Conservation (phyloP, 2,797 vertebrate species). For the Spea hammondii region DNA sequence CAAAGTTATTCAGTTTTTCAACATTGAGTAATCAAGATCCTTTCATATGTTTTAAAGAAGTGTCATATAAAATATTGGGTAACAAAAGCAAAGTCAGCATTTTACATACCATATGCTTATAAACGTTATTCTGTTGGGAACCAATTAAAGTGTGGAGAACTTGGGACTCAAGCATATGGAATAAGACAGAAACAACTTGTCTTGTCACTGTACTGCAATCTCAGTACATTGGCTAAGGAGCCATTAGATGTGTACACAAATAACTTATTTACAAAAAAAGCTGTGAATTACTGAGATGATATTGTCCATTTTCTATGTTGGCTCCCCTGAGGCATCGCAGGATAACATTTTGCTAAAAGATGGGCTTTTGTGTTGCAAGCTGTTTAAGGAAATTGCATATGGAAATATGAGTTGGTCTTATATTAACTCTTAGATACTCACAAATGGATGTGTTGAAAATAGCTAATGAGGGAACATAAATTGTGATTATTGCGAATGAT, state of each 20-base stretch:
- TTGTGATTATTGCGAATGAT: too few species aligned
- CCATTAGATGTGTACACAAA: slow-evolving; percentile 64
- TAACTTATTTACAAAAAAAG: slow-evolving; percentile 56
- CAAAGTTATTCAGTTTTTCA: slow-evolving; percentile 53
- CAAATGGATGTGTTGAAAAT: too few species aligned
- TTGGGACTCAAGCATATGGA: slow-evolving; percentile 76
- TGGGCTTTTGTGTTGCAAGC: neutral
- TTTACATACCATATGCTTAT: slow-evolving; percentile 77
- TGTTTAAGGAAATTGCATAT: neutral
- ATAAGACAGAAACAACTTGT: slow-evolving; percentile 73
- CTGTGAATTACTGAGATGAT: slow-evolving; percentile 34
- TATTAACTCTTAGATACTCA: neutral
- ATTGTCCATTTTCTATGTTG: neutral
- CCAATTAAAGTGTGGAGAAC: slow-evolving; percentile 78
- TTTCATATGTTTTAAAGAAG: slow-evolving; percentile 65
- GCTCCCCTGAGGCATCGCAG: slow-evolving; percentile 2
- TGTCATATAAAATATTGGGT: slow-evolving; percentile 63
- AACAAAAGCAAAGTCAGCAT: slow-evolving; percentile 74
- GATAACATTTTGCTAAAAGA: slow-evolving; percentile 4
- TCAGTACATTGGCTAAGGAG: slow-evolving; percentile 71
- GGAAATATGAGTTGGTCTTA: neutral
- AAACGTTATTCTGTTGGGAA: slow-evolving; percentile 76
- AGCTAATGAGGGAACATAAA: too few species aligned
- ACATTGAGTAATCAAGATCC: slow-evolving; percentile 57
- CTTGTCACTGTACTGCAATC: slow-evolving; percentile 74